Evolutionary conservation across 35 echinoderm and acorn worm genomes (phyloP).

Genomic region (Amphiura filiformis): DNA sequence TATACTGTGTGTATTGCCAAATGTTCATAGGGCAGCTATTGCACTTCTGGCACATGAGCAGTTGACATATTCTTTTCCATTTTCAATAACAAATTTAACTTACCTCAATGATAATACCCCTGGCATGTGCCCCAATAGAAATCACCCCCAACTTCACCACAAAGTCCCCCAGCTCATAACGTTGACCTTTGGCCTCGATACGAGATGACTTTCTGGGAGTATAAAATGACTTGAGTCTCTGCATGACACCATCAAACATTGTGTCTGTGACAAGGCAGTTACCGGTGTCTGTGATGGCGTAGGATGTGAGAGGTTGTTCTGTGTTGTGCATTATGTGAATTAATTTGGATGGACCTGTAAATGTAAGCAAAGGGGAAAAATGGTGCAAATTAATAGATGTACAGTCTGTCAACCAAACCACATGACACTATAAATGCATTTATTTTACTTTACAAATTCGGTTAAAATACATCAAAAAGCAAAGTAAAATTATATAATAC

Average conservation of each 20-base stretch:
- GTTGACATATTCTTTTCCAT: too few species aligned
- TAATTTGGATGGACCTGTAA: conserved; percentile 58
- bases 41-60: too few species aligned
- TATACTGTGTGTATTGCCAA: too few species aligned
- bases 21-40: too few species aligned
- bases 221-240: conserved; percentile 85
- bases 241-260: conserved; percentile 80
- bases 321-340: conserved; percentile 94
- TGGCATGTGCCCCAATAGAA: conserved; percentile 80
- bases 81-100: too few species aligned
- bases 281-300: conserved; percentile 71
- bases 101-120: conserved; percentile 96
- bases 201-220: conserved; percentile 70
- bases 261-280: conserved; percentile 71
- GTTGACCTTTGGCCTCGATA: conserved; percentile 91
- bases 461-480: too few species aligned
- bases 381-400: too few species aligned
- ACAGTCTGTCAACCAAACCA: too few species aligned
- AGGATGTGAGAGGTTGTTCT: conserved; percentile 71
- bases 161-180: conserved; percentile 90
- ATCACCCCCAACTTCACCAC: conserved; percentile 84
- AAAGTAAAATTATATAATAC: too few species aligned
- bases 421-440: too few species aligned
- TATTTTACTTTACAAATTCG: too few species aligned
- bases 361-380: neutral